These are phyloP conservation scores for Entomobrya multifasciata DNA, from an alignment of 2,888 invertebrate genomes.

Conservation along the genomic window DNA sequence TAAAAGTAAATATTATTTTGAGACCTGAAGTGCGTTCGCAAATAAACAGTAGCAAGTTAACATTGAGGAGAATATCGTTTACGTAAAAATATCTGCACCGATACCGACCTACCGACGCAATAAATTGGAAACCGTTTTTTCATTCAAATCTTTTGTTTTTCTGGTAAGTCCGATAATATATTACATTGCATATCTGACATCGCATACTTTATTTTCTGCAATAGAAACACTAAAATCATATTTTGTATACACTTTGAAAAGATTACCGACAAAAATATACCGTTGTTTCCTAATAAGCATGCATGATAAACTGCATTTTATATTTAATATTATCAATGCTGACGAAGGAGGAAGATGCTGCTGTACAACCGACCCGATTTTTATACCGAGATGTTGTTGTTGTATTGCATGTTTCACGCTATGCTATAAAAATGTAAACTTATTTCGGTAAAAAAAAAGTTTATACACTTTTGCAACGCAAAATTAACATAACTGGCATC, in stretches of 20 bases:
- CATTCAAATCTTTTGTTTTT: too few species aligned
- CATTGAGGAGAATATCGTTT: too few species aligned
- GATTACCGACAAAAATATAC: background rate
- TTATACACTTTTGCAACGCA: slow-evolving; percentile 7
- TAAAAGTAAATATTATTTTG: too few species aligned
- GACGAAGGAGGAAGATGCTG: slow-evolving; percentile 6
- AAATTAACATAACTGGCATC: slow-evolving; percentile 42
- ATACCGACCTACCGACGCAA: too few species aligned
- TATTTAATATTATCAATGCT: slow-evolving; percentile 2
- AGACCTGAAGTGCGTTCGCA: too few species aligned
- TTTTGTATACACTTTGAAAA: background rate
- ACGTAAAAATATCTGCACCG: too few species aligned
- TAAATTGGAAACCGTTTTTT: too few species aligned
- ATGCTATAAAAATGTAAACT: slow-evolving; percentile 42
- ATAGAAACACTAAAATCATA: background rate
- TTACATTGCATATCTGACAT: too few species aligned
- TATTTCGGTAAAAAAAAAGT: background rate
- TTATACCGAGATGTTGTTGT: slow-evolving; percentile 24
- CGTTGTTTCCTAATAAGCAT: slow-evolving; percentile 44
- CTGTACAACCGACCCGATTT: slow-evolving; percentile 42
- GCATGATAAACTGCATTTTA: slow-evolving; percentile 4
- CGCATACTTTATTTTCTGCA: background rate
- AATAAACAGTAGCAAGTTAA: too few species aligned
- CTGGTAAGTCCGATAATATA: too few species aligned
- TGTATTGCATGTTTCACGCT: slow-evolving; percentile 6